Evolutionary conservation across 1,140 invertebrate species (phyloP).

Genomic region (Heliconius eleuchia): DNA sequence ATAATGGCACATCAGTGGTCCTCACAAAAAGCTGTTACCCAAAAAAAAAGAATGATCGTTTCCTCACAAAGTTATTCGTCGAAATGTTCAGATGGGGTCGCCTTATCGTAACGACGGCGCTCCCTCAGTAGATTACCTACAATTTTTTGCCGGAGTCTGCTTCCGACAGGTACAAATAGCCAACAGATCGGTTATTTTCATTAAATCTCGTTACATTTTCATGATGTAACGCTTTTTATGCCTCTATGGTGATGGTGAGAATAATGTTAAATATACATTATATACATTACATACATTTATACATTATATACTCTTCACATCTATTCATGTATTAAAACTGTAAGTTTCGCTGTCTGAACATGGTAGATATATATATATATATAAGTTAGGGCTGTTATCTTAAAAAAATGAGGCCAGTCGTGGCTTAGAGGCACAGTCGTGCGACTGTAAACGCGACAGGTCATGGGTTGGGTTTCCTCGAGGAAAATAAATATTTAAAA

Average conservation of each 20-base stretch:
- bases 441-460: no score
- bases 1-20: neutral
- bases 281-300: neutral
- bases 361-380: no score
- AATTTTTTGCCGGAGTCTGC: constrained; percentile 27
- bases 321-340: no score
- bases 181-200: constrained; percentile 17
- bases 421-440: no score
- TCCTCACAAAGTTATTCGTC: constrained; percentile 19
- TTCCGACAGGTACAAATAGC: constrained; percentile 29
- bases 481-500: no score
- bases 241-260: neutral
- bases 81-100: constrained; percentile 27
- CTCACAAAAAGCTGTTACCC: constrained; percentile 6
- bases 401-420: no score
- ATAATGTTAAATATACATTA: neutral
- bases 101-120: constrained; percentile 24
- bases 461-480: no score
- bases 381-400: no score
- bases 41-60: constrained; percentile 14
- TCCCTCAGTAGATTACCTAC: constrained; percentile 23
- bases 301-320: no score
- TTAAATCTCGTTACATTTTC: neutral
- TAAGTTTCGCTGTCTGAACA: no score
- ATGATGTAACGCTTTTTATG: neutral